A percentile compares a stretch with the other conserved stretches of the same genome.
Evolutionary conservation across 2,113 vertebrate genomes (phyloP).

Genomic region (Archilochus colubris): DNA sequence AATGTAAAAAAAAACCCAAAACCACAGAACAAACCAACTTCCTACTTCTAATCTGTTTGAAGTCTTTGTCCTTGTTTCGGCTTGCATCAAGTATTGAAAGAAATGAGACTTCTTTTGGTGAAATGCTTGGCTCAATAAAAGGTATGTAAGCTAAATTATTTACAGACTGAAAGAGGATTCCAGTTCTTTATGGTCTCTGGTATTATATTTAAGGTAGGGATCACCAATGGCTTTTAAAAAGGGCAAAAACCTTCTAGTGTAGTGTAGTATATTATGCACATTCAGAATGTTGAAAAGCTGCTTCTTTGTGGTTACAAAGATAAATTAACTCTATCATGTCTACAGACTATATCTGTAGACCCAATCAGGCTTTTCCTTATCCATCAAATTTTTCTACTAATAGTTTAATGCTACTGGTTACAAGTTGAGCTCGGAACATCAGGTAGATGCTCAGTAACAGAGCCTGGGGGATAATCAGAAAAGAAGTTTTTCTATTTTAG

Average conservation of each 20-base stretch:
- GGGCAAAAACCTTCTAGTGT: neutral
- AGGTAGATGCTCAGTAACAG: neutral
- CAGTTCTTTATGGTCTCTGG: neutral
- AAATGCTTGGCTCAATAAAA: neutral
- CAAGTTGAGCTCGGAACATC: neutral
- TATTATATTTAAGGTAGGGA: neutral
- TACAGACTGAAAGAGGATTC: conserved; percentile 42
- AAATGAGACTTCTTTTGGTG: conserved; percentile 5
- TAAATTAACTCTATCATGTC: neutral
- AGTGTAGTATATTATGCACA: neutral
- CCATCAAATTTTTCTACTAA: neutral
- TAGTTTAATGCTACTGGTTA: neutral
- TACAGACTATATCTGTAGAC: neutral
- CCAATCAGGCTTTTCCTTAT: neutral
- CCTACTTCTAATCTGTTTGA: conserved; percentile 67
- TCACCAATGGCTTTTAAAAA: neutral
- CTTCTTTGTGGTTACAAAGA: neutral
- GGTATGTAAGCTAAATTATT: conserved; percentile 14
- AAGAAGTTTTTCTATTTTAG: neutral
- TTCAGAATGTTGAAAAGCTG: neutral
- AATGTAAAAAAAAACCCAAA: conserved; percentile 25
- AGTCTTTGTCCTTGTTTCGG: conserved; percentile 65
- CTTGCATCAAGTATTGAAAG: conserved; percentile 45
- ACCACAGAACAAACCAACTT: conserved; percentile 62
- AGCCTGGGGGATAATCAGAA: neutral